These are phyloP conservation scores for Kradibia gibbosae DNA, from an alignment of 1,140 invertebrate species.

Conservation along the genomic window DNA sequence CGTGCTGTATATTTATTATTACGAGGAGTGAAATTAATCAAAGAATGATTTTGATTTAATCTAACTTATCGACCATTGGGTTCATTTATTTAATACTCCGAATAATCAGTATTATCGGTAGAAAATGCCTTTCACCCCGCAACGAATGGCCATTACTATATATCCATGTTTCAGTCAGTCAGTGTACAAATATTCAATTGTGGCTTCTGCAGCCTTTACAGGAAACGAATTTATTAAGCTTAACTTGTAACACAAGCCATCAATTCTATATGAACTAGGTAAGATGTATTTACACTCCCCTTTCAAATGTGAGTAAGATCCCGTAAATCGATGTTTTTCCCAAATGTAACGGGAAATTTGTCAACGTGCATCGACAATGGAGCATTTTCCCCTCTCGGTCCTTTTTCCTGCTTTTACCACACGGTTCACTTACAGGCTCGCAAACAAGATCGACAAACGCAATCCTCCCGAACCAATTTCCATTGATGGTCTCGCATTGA, in stretches of 20 bases:
- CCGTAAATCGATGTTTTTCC: constrained; percentile 34
- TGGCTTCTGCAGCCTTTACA: background rate
- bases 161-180: background rate
- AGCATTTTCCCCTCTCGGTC: background rate
- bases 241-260: constrained; percentile 14
- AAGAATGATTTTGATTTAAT: background rate
- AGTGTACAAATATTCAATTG: constrained; percentile 16
- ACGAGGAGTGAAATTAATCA: no score
- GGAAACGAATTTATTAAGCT: constrained; percentile 4
- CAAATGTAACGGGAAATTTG: constrained; percentile 44
- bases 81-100: background rate
- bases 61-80: background rate
- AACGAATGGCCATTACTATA: background rate
- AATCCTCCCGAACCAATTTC: constrained; percentile 48
- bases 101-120: background rate
- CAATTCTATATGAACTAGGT: constrained; percentile 31
- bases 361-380: constrained; percentile 42
- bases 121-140: no score
- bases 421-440: background rate
- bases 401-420: background rate
- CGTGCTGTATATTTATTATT: constrained; percentile 1
- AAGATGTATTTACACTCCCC: background rate
- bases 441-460: background rate
- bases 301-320: background rate
- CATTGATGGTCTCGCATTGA: constrained; percentile 51